Base-by-base conservation (phyloP, 2,888 invertebrate species). In the Mantis religiosa region DNA sequence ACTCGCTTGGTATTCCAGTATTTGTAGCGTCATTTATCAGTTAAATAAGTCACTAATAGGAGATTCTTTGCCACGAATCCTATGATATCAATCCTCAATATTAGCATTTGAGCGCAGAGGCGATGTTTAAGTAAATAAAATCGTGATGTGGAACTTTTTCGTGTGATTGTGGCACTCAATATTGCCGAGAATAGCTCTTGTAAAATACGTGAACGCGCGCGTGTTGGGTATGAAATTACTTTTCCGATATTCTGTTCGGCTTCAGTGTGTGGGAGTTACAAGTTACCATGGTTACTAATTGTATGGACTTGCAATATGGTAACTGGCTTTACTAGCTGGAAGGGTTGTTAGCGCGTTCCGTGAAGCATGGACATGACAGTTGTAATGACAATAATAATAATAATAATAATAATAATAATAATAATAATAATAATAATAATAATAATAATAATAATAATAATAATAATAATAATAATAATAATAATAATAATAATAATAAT, bases 221-320 rank as follows among this genome's bases (percentile, higher is more conserved):
- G 81, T 9, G n/a, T 9, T 30, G 41, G 8, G n/a, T 84, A 71
- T 88, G 28, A 88, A 85, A 88, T 88, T 88, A 85, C 88, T 88
- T 88, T 88, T 88, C 85, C 88, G 82, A 88, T 88, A 88, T 85
- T 84, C 84, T n/a, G 71, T 84, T 83, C 81, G 81, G 34, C 81
- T 86, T 30, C 86, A 28, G 81, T 25, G 54, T 87, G 82, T 34
- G 82, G 41, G 41, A n/a, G 82, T 28, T 83, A 85, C 81, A 54
- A n/a, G 87, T 84, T 84, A 71, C 87, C 87, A 87, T 87, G 89
- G 34, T 30, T 71, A 87, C 87, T 89, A 87, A 87, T 89, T 89
- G 84, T 87, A 41, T 87, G 89, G 81, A 83, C 83, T 41, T 71
- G 28, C 28, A 84, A 84, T 28, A 87, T 82, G 84, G 34, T 12